Percentiles rank a stretch among this genome's conserved stretches.
Evolutionary conservation across 2,797 vertebrate genomes (phyloP).

Genomic region (Phalloptychus januarius): DNA sequence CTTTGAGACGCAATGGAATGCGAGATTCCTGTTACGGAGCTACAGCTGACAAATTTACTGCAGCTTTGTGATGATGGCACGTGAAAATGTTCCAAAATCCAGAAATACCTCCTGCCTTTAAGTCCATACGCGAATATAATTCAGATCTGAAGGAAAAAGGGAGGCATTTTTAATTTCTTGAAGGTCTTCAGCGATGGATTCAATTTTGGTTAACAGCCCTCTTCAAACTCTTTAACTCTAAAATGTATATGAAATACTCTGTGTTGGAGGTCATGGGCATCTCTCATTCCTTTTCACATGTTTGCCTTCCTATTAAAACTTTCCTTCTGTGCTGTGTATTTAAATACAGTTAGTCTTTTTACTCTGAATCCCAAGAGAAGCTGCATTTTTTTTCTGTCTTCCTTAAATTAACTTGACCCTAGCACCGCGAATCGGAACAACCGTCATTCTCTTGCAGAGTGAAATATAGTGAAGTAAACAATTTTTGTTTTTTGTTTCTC

Average conservation of each 20-base stretch:
- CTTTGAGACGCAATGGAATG: not conserved
- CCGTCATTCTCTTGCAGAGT: constrained; percentile 6
- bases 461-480: constrained; percentile 28
- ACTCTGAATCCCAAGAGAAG: not conserved
- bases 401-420: not conserved
- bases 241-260: not conserved
- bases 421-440: not conserved
- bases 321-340: not conserved
- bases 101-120: not conserved
- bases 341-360: not conserved
- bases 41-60: not conserved
- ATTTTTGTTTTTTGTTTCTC: constrained; percentile 22
- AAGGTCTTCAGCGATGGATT: not conserved
- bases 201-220: not conserved
- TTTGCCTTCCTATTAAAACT: not conserved
- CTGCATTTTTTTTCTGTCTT: not conserved
- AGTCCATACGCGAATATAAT: not conserved
- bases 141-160: not conserved
- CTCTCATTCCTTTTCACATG: not conserved
- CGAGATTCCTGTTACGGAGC: not conserved
- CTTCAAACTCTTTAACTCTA: not conserved
- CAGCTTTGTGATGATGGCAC: not conserved
- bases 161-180: not conserved
- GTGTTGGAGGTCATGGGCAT: not conserved
- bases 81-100: not conserved